phyloP scores from a whole-genome alignment of 23 tunicate genomes.

The Clavelina lepadiformis region DNA sequence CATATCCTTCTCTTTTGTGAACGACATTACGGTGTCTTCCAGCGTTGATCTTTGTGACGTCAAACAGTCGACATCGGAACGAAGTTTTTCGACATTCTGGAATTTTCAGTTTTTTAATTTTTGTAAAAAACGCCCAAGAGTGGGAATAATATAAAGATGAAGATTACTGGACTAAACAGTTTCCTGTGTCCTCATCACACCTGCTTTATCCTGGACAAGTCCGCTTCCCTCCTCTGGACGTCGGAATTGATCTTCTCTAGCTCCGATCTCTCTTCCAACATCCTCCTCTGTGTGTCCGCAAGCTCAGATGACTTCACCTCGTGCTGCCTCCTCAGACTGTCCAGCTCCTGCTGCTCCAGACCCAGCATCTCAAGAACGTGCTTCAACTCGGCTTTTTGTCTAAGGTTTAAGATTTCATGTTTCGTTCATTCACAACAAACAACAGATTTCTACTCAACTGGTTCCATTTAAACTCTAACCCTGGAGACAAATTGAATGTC shows the following conservation, averaged over 20 bases:
- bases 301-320: constrained; percentile 75
- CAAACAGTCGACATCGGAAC: constrained; percentile 68
- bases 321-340: constrained; percentile 70
- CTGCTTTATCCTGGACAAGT: constrained; percentile 66
- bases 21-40: constrained; percentile 79
- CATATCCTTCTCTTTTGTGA: constrained; percentile 83
- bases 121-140: background rate
- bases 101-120: background rate
- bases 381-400: constrained; percentile 87
- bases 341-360: constrained; percentile 86
- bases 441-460: background rate
- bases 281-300: constrained; percentile 64
- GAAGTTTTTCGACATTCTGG: constrained; percentile 75
- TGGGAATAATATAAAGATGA: background rate
- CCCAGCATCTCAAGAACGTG: constrained; percentile 90
- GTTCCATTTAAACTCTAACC: background rate
- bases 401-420: constrained; percentile 1
- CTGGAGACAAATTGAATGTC: background rate
- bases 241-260: constrained; percentile 63
- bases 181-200: too few relatives aligned
- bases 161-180: too few relatives aligned
- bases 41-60: constrained; percentile 73
- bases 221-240: constrained; percentile 61
- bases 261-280: constrained; percentile 85
- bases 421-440: background rate